Evolutionary conservation across 30 jellyfish, hydroid and myxozoan genomes (phyloP), one percentile per base, ranked within the genome.

Genomic region (Cassiopea andromeda): DNA sequence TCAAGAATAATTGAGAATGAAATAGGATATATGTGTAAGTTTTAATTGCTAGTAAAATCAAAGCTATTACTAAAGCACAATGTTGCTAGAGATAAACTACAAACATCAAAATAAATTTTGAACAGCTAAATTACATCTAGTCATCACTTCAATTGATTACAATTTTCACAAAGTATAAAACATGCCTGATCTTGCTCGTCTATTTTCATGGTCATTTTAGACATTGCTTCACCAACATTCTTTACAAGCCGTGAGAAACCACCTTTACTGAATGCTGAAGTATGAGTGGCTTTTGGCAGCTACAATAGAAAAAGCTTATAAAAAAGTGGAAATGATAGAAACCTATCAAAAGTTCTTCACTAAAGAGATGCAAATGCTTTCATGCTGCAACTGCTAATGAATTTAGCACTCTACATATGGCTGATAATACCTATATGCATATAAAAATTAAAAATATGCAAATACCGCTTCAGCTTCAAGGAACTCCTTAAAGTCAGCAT

Each of bases 261-360:
- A 74, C 98, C 98, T 72, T 94, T 94, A 91, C 98, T 94, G 45
- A 94, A 81, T 14, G 98, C 98, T 3, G 98, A 86, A 14, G 98
- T 94, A 2, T 94, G 94, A n/a, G 96, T 85, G 46, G 98, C 98
- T 75, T 93, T 86, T 78, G 98, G 98, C 71, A 94, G 79, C 98
- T 94, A 47, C 9, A 89, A 79, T 44, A 81, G 12, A 77, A 46
- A 81, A n/a, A 45, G 19, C n/a, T n/a, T n/a, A n/a, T n/a, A n/a
- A n/a, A n/a, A n/a, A n/a, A n/a, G n/a, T n/a, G n/a, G n/a, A n/a
- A n/a, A n/a, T 2, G 64, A 50, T 2, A 80, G 19, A 16, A 8
- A 15, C 43, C 47, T 14, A 50, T 6, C 58, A 50, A 50, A 50
- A 50, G n/a, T 9, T 2, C 64, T 9, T 2, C 64, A 50, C 64